These are phyloP conservation scores for Pelecanoides urinatrix DNA, from an alignment of 2,113 vertebrate species.

Conservation along the genomic window DNA sequence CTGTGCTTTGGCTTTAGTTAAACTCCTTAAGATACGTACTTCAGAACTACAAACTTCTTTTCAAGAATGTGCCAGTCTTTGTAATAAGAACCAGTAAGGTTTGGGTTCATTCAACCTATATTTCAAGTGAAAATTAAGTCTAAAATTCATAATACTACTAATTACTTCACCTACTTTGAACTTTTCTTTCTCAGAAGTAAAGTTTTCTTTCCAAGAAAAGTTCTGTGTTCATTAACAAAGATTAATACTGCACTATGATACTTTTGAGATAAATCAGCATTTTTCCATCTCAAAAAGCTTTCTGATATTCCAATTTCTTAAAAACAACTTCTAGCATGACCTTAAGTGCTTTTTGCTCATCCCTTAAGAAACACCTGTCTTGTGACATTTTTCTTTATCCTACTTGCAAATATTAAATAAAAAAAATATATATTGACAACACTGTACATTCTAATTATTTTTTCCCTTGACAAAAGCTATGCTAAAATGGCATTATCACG, in stretches of 20 bases:
- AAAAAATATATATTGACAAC: background rate
- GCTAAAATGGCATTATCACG: background rate
- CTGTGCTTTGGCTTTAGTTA: background rate
- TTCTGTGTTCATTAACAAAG: background rate
- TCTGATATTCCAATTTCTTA: background rate
- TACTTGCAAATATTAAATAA: background rate
- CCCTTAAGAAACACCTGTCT: background rate
- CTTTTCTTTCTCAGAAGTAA: background rate
- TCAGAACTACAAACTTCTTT: background rate
- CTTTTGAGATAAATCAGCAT: background rate
- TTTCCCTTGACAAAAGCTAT: background rate
- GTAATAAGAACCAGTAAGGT: background rate
- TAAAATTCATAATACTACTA: background rate
- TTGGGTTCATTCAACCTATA: background rate
- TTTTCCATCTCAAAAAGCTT: background rate
- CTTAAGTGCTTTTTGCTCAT: background rate
- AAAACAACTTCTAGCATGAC: background rate
- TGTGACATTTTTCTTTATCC: background rate
- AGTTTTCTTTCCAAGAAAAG: background rate
- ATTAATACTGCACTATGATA: background rate
- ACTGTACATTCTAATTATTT: background rate
- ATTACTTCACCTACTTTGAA: background rate
- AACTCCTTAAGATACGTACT: background rate
- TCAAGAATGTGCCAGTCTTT: background rate
- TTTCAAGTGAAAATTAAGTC: background rate